These are phyloP conservation scores for Syrphus vitripennis DNA, from an alignment of 2,888 invertebrate species.

Conservation along the genomic window DNA sequence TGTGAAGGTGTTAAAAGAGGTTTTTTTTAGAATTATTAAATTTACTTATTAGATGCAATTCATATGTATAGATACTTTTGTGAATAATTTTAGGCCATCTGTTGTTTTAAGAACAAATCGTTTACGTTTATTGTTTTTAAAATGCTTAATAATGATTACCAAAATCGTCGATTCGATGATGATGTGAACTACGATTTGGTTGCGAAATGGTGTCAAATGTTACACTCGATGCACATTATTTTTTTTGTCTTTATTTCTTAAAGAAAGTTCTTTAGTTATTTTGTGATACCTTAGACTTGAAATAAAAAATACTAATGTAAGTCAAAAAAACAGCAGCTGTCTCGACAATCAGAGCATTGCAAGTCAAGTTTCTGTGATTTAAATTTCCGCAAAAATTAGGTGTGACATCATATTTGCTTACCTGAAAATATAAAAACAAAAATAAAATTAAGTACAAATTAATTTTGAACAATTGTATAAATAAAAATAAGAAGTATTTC, in stretches of 20 bases:
- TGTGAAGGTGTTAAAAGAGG: background rate
- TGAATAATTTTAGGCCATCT: background rate
- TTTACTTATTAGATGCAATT: background rate
- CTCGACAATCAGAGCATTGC: conserved; percentile 15
- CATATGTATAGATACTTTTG: background rate
- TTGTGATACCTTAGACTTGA: background rate
- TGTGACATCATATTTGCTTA: conserved; percentile 42
- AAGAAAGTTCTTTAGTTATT: background rate
- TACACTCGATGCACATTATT: background rate
- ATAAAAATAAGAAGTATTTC: background rate
- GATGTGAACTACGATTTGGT: background rate
- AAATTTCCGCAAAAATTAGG: background rate
- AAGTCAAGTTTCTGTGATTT: background rate
- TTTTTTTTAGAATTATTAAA: background rate
- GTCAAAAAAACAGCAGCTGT: background rate
- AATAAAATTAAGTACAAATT: background rate
- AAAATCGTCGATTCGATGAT: background rate
- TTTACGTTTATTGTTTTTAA: background rate
- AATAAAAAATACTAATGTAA: background rate
- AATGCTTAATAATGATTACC: no score
- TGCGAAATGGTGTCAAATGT: conserved; percentile 26
- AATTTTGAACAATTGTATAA: conserved; percentile 1
- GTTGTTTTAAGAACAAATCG: background rate
- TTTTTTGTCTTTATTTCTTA: background rate
- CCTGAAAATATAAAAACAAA: conserved; percentile 43